Conservation (phyloP, 1,140 invertebrate genomes). For the Tenebrio molitor region DNA sequence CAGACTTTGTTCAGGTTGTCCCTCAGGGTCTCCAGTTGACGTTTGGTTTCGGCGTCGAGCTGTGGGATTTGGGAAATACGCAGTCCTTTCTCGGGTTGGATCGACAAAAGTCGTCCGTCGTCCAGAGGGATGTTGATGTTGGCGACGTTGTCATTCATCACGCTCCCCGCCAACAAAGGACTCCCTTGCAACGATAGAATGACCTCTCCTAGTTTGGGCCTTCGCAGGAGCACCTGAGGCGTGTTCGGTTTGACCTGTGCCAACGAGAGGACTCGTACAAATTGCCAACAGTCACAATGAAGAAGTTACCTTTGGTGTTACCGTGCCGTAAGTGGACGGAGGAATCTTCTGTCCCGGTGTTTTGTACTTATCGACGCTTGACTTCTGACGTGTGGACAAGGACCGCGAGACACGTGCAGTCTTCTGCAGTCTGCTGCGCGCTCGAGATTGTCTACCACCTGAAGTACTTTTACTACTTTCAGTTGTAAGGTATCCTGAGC, state of each 20-base stretch:
- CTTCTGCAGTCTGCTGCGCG: neutral
- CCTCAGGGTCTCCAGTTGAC: slow-evolving; percentile 71
- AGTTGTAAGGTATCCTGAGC: slow-evolving; percentile 31
- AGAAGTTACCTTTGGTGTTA: slow-evolving; percentile 54
- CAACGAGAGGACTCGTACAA: too few species aligned
- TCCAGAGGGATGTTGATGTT: slow-evolving; percentile 75
- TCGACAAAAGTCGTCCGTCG: slow-evolving; percentile 73
- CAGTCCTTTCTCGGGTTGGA: slow-evolving; percentile 71
- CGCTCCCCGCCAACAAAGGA: slow-evolving; percentile 70
- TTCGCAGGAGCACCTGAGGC: slow-evolving; percentile 72
- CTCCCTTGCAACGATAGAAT: slow-evolving; percentile 78
- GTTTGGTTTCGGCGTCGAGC: slow-evolving; percentile 68
- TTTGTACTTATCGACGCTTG: slow-evolving; percentile 19
- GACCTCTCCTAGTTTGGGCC: slow-evolving; percentile 75
- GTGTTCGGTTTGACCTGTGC: slow-evolving; percentile 71
- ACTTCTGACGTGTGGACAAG: neutral
- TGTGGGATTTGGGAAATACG: slow-evolving; percentile 70
- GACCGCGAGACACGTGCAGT: slow-evolving; percentile 2
- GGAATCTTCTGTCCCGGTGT: slow-evolving; percentile 45
- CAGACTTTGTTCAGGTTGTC: slow-evolving; percentile 71
- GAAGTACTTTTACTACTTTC: slow-evolving; percentile 40
- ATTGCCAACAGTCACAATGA: too few species aligned
- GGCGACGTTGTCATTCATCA: slow-evolving; percentile 68
- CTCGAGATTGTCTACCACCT: slow-evolving; percentile 25
- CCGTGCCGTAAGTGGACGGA: slow-evolving; percentile 37